phyloP scores from a whole-genome alignment of 2,797 vertebrate species.

The Melanotaenia trifasciata region DNA sequence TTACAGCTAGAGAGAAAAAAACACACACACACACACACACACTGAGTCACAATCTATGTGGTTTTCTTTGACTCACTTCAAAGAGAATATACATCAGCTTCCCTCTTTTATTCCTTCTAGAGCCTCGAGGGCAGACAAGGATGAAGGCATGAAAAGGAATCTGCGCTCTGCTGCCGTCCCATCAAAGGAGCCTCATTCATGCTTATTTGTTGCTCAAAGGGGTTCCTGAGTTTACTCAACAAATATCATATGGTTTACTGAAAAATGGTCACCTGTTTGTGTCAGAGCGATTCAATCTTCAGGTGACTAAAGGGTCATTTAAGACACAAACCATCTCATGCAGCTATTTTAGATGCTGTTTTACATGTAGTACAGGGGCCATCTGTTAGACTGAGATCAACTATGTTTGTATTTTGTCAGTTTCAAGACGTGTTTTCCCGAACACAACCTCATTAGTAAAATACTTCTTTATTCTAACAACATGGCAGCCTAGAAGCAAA shows the following conservation, averaged over 20 bases:
- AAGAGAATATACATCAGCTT: constrained; percentile 66
- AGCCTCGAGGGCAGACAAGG: constrained; percentile 52
- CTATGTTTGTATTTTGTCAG: constrained; percentile 28
- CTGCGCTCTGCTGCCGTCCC: constrained; percentile 44
- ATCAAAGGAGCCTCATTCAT: constrained; percentile 51
- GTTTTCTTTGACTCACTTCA: constrained; percentile 73
- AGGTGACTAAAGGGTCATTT: constrained; percentile 33
- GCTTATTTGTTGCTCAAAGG: constrained; percentile 53
- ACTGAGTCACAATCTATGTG: constrained; percentile 60
- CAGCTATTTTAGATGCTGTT: constrained; percentile 40
- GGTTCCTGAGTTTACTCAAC: constrained; percentile 58
- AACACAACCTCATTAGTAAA: constrained; percentile 4
- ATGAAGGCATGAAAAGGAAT: constrained; percentile 55
- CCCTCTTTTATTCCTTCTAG: constrained; percentile 56
- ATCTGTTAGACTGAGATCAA: constrained; percentile 42
- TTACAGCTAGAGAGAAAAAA: constrained; percentile 46
- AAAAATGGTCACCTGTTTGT: constrained; percentile 57
- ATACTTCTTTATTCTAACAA: no score
- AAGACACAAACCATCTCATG: constrained; percentile 32
- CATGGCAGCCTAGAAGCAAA: neutral
- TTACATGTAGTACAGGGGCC: constrained; percentile 17
- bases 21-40: constrained; percentile 4
- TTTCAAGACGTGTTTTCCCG: constrained; percentile 26
- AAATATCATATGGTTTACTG: constrained; percentile 63
- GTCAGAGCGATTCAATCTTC: constrained; percentile 32